Evolutionary conservation across 2,113 vertebrate genomes (phyloP).

Genomic region (Salvator merianae): DNA sequence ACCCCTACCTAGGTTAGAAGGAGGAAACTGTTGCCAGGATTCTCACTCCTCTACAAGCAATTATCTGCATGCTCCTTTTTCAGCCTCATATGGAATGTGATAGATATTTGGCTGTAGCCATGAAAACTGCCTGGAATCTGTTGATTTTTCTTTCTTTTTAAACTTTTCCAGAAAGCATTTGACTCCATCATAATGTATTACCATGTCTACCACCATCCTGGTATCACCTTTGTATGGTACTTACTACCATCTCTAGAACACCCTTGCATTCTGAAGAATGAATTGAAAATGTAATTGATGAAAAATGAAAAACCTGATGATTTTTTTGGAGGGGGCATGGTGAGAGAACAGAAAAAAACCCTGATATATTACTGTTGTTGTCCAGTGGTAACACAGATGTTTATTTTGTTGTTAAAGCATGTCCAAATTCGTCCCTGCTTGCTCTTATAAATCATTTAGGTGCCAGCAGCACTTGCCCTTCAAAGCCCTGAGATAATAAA

Average conservation of each 20-base stretch:
- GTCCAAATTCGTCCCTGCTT: background rate
- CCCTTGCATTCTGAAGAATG: background rate
- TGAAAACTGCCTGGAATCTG: background rate
- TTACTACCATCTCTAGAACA: background rate
- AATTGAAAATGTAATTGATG: background rate
- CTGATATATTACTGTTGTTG: background rate
- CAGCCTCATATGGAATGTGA: too few relatives aligned
- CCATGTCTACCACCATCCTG: background rate
- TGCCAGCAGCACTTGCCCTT: background rate
- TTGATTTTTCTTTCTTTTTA: background rate
- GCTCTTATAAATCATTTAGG: background rate
- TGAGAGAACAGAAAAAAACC: background rate
- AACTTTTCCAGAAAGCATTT: background rate
- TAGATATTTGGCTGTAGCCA: background rate
- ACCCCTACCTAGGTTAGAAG: too few relatives aligned
- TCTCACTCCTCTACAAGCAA: too few relatives aligned
- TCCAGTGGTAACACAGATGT: background rate
- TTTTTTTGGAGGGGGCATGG: background rate
- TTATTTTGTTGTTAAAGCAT: background rate
- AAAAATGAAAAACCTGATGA: too few relatives aligned
- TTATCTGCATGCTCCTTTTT: too few relatives aligned
- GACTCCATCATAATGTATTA: background rate
- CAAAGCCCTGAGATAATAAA: constrained; percentile 10
- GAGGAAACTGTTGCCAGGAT: too few relatives aligned
- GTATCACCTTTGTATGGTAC: background rate